Base-by-base conservation (phyloP, 2,888 invertebrate species). In the Synergus itoensis region DNA sequence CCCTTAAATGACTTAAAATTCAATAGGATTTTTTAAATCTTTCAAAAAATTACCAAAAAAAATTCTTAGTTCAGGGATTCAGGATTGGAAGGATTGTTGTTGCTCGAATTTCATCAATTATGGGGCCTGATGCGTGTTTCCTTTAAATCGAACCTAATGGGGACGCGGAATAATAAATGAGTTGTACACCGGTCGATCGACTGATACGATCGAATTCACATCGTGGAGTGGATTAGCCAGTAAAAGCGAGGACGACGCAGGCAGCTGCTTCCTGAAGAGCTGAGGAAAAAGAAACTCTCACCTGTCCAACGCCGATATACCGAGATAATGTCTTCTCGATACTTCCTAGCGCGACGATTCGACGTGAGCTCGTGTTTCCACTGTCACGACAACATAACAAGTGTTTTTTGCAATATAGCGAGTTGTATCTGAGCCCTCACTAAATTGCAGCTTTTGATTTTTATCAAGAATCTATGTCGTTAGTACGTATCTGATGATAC, bases 291-390 rank as follows among this genome's bases (percentile, higher is more conserved):
- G 84, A 84, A 84, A 83, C 86, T 84, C 82, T 80, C 84, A 88
- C 89, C 88, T 88, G 88, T 84, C 84, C 83, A 81, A 83, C 81
- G 82, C 82, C 86, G 88, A 88, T 88, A 88, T 88, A 86, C 84
- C 84, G 79, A 87, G 89, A 89, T 89, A 89, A 87, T 86, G 86
- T 84, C 83, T 84, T 82, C 81, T 81, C 85, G 85, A 86, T 88
- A 82, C 84, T 81, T 79, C 80, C 79, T 79, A 84, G 82, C 81
- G 82, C 80, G 82, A 84, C 82, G 80, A 84, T 84, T 80, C 80
- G 77, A 80, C 82, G 78, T 82, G 64, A 65, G 64, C 45, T 64
- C 64, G 63, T 77, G 45, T 77, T 64, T 77, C 40, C 64, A 60
- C 60, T 77, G 45, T 77, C 60, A 73, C 3, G 48, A 53, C n/a